Evolutionary conservation across 2,888 invertebrate species (phyloP).

Genomic region (Idaea biselata): DNA sequence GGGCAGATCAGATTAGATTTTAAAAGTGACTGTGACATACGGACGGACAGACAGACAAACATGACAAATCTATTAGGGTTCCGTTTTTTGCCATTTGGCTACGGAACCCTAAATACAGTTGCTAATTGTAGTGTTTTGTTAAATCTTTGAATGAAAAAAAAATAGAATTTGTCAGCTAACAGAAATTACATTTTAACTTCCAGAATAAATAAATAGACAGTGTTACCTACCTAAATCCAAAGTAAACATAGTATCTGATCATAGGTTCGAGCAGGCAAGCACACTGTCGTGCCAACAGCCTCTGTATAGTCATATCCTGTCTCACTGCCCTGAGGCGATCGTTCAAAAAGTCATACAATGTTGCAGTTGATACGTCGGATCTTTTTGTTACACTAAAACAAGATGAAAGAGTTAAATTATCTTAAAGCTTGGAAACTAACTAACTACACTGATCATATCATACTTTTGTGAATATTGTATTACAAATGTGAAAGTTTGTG

Average conservation of each 20-base stretch:
- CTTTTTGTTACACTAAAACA: slow-evolving; percentile 53
- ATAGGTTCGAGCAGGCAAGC: slow-evolving; percentile 86
- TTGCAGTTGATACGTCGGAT: slow-evolving; percentile 49
- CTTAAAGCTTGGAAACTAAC: background rate
- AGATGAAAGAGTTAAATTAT: background rate
- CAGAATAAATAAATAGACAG: background rate
- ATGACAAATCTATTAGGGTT: too few species aligned
- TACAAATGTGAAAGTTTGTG: too few species aligned
- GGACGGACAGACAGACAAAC: too few species aligned
- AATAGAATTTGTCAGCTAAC: background rate
- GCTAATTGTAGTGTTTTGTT: too few species aligned
- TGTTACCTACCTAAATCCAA: slow-evolving; percentile 83
- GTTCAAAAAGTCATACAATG: slow-evolving; percentile 87
- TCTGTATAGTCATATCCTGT: slow-evolving; percentile 90
- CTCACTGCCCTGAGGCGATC: slow-evolving; percentile 88
- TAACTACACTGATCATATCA: too few species aligned
- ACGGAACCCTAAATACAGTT: too few species aligned
- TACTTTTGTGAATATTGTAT: too few species aligned
- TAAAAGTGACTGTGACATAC: too few species aligned
- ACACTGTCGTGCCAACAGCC: slow-evolving; percentile 73
- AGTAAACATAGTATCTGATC: slow-evolving; percentile 86
- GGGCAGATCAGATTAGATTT: too few species aligned
- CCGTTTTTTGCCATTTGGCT: too few species aligned
- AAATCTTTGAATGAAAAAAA: too few species aligned
- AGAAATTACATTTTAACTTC: background rate